A percentile compares a stretch with the other conserved stretches of the same genome.
These are phyloP conservation scores for Onychorhynchus coronatus DNA, from an alignment of 2,113 vertebrate species.

Conservation along the genomic window DNA sequence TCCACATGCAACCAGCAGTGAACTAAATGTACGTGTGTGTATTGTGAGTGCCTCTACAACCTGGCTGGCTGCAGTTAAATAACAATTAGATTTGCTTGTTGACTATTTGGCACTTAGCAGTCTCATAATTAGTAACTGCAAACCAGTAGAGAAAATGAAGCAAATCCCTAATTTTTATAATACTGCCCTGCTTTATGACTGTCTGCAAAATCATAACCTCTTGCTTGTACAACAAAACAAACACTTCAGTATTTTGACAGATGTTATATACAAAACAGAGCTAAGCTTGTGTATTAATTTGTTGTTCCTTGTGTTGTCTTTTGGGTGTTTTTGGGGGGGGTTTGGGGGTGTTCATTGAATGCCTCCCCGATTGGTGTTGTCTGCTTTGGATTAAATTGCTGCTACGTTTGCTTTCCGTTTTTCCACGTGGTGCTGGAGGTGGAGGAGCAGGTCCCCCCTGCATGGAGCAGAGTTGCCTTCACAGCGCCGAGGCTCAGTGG, in stretches of 20 bases:
- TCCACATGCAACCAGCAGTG: background rate
- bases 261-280: slow-evolving; percentile 61
- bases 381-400: slow-evolving; percentile 25
- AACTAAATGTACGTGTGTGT: background rate
- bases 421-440: background rate
- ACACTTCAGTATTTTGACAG: slow-evolving; percentile 67
- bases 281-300: slow-evolving; percentile 28
- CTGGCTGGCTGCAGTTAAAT: slow-evolving; percentile 50
- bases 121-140: slow-evolving; percentile 63
- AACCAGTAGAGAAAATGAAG: slow-evolving; percentile 45
- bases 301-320: slow-evolving; percentile 23
- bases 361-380: background rate
- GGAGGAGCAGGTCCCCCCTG: background rate
- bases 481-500: background rate
- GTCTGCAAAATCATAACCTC: slow-evolving; percentile 47
- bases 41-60: background rate
- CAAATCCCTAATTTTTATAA: slow-evolving; percentile 51
- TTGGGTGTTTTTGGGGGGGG: too few species aligned
- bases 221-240: slow-evolving; percentile 55
- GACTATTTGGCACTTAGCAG: slow-evolving; percentile 60
- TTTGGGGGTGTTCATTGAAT: background rate
- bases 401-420: background rate
- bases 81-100: slow-evolving; percentile 51
- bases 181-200: slow-evolving; percentile 41
- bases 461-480: background rate